Evolutionary conservation across 2,113 vertebrate genomes (phyloP).

Genomic region (Lamprotornis superbus): DNA sequence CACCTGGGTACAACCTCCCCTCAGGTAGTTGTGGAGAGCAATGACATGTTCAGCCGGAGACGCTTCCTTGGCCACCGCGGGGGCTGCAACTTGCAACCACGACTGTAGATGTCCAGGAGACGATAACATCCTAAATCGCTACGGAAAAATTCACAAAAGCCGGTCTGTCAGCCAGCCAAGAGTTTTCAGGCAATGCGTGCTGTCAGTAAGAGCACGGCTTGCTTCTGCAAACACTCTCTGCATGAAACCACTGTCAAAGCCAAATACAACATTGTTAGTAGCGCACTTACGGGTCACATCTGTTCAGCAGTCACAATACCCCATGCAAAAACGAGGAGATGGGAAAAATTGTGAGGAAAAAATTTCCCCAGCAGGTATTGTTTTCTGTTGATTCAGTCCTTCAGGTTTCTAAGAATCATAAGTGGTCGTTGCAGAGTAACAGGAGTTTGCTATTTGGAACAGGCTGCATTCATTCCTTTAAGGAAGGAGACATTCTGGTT

Average conservation of each 20-base stretch:
- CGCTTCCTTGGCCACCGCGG: accelerated
- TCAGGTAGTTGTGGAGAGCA: too few relatives aligned
- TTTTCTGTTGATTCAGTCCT: neutral
- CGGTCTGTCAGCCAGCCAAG: neutral
- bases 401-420: neutral
- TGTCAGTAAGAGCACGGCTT: neutral
- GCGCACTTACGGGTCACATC: neutral
- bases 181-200: accelerated
- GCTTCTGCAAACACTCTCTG: neutral
- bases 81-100: neutral
- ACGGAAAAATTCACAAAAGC: neutral
- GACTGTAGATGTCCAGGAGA: neutral
- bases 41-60: accelerated
- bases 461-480: neutral
- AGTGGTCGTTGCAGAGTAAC: neutral
- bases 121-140: neutral
- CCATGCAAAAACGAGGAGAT: neutral
- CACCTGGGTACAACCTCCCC: neutral
- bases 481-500: conserved; percentile 30
- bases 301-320: neutral
- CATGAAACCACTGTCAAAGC: neutral
- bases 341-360: neutral
- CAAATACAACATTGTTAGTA: neutral
- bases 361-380: neutral
- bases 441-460: neutral